phyloP scores from a whole-genome alignment of 2,113 vertebrate species.

The Dendropsophus ebraccatus region DNA sequence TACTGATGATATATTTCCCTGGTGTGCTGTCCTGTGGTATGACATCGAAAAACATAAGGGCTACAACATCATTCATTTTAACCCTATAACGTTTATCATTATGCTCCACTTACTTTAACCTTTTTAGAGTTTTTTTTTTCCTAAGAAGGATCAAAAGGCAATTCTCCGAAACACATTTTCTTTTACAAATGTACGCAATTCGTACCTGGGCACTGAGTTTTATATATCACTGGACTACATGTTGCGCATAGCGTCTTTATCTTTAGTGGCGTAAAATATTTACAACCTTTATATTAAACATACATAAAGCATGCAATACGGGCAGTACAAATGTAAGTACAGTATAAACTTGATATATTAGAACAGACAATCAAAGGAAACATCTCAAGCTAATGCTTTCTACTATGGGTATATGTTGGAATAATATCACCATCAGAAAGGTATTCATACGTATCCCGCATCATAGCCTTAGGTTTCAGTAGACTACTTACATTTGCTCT shows the following conservation, averaged over 20 bases:
- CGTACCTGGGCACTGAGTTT: too few species aligned
- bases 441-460: too few species aligned
- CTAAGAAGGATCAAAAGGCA: not conserved
- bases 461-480: too few species aligned
- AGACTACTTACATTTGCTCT: too few species aligned
- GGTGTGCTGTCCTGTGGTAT: not conserved
- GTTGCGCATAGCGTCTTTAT: too few species aligned
- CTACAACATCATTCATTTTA: not conserved
- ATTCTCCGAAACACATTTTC: not conserved
- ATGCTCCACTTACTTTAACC: not conserved
- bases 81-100: not conserved
- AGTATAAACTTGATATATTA: not conserved
- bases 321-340: not conserved
- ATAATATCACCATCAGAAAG: too few species aligned
- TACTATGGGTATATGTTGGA: too few species aligned
- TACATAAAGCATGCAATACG: not conserved
- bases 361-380: not conserved
- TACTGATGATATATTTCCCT: not conserved
- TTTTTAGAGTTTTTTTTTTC: not conserved
- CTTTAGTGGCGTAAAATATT: too few species aligned
- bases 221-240: too few species aligned
- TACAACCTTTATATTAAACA: too few species aligned
- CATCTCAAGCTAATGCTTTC: too few species aligned
- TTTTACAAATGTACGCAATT: too few species aligned
- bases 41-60: not conserved